phyloP scores from a whole-genome alignment of 2,113 vertebrate genomes.

The Corythornis vintsioides region DNA sequence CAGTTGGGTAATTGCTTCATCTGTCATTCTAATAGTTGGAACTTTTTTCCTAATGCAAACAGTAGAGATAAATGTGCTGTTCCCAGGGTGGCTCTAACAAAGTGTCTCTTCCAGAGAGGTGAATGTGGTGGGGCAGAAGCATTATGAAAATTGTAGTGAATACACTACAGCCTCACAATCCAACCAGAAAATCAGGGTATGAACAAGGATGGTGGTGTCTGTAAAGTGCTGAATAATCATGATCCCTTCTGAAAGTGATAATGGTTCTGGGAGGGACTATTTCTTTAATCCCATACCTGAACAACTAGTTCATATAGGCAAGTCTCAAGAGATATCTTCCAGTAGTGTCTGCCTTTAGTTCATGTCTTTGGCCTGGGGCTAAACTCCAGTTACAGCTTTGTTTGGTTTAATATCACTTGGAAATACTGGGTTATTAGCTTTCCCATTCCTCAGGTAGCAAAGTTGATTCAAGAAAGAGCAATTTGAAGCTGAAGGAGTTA shows the following conservation, averaged over 20 bases:
- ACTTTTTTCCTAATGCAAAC: not conserved
- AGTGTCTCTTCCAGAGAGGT: not conserved
- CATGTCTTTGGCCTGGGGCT: not conserved
- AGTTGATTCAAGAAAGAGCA: not conserved
- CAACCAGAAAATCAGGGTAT: not conserved
- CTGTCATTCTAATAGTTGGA: not conserved
- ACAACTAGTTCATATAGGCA: not conserved
- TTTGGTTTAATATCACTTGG: not conserved
- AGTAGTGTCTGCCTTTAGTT: not conserved
- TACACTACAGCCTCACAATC: not conserved
- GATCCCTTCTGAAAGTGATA: not conserved
- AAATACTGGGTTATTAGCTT: not conserved
- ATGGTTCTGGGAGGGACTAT: not conserved
- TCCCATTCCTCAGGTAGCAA: not conserved
- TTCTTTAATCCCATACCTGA: slow-evolving; percentile 10
- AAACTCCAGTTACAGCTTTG: not conserved
- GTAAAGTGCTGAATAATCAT: not conserved
- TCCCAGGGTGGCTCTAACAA: not conserved
- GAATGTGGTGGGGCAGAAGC: not conserved
- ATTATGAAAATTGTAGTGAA: not conserved
- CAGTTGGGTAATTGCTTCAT: not conserved
- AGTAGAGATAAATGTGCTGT: not conserved
- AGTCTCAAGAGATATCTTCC: not conserved
- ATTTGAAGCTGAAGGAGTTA: not conserved
- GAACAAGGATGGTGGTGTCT: not conserved